Percentiles rank a stretch among this genome's conserved stretches.
These are phyloP conservation scores for Desmodus rotundus DNA, from an alignment of 2,113 vertebrate species.

Conservation along the genomic window DNA sequence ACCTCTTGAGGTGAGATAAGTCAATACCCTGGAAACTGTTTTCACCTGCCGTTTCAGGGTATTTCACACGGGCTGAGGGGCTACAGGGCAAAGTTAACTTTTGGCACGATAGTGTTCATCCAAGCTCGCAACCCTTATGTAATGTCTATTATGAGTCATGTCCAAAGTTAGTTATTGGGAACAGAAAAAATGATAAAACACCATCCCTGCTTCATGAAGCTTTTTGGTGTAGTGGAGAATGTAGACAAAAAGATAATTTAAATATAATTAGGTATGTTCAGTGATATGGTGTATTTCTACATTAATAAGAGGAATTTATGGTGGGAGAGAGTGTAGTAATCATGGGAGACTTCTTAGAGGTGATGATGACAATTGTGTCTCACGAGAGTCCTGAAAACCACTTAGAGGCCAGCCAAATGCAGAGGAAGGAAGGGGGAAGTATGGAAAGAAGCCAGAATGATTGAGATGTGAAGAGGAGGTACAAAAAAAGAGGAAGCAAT, in stretches of 20 bases:
- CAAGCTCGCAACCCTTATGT: neutral
- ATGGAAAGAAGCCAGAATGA: neutral
- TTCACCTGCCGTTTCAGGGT: neutral
- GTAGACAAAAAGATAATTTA: neutral
- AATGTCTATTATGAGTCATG: neutral
- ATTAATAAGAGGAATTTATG: neutral
- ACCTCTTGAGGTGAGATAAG: neutral
- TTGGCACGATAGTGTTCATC: neutral
- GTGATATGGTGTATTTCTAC: neutral
- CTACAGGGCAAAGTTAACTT: neutral
- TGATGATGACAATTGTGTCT: neutral
- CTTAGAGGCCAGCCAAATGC: neutral
- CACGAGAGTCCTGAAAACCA: neutral
- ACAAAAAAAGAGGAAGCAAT: neutral
- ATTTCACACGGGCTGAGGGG: neutral
- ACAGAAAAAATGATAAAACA: neutral
- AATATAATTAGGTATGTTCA: neutral
- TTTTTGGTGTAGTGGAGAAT: neutral
- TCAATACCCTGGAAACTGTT: neutral
- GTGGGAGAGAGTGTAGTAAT: neutral
- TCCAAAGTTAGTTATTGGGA: neutral
- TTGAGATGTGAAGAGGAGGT: neutral
- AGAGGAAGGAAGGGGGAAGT: fast-evolving
- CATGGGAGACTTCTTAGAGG: neutral
- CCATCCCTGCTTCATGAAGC: neutral